These are phyloP conservation scores for Artibeus jamaicensis DNA, from an alignment of 2,797 vertebrate species.

Conservation along the genomic window DNA sequence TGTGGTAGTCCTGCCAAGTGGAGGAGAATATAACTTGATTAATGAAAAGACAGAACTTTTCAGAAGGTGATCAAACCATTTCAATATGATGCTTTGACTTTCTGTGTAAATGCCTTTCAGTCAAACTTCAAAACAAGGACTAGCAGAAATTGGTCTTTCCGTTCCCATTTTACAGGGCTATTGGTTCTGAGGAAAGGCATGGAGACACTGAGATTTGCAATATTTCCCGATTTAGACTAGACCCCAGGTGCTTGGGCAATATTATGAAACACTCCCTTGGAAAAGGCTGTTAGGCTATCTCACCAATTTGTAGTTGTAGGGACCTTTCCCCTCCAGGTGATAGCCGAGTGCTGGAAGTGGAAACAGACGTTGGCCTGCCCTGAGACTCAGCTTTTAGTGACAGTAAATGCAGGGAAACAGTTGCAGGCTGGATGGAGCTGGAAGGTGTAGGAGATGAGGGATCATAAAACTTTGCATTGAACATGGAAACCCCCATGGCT, in stretches of 20 bases:
- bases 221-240: constrained; percentile 67
- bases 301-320: neutral
- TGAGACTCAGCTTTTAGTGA: constrained; percentile 69
- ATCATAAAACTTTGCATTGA: constrained; percentile 49
- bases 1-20: neutral
- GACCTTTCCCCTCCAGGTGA: constrained; percentile 78
- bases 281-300: constrained; percentile 59
- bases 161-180: constrained; percentile 65
- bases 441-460: constrained; percentile 49
- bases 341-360: constrained; percentile 75
- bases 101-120: constrained; percentile 44
- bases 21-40: neutral
- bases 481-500: neutral
- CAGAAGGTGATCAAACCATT: neutral
- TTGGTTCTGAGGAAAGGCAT: constrained; percentile 75
- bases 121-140: constrained; percentile 50
- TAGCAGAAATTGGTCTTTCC: constrained; percentile 48
- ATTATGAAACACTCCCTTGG: constrained; percentile 80
- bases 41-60: neutral
- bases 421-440: constrained; percentile 60
- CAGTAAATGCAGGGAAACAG: constrained; percentile 65
- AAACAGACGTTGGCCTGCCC: constrained; percentile 72
- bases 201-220: constrained; percentile 52
- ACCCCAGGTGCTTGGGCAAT: constrained; percentile 61
- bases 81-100: constrained; percentile 62